Base-by-base conservation (phyloP, 2,797 vertebrate species). In the Ptychadena robeensis region DNA sequence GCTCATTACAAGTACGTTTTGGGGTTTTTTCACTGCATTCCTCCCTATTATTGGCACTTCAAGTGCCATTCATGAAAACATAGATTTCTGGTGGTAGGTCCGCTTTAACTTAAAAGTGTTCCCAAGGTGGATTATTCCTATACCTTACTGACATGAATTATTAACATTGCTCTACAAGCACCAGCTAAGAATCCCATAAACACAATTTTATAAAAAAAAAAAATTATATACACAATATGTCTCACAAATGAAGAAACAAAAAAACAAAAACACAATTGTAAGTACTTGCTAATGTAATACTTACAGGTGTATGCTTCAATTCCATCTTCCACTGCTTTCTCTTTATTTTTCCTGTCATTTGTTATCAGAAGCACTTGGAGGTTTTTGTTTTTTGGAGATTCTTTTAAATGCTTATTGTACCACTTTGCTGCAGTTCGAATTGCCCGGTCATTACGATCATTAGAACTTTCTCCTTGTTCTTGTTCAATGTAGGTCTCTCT, bases 401-500 rank as follows among this genome's bases (percentile, higher is more conserved):
- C 89, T 88, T 91, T 91, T 72, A 99, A 85, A 88, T 99, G 98
- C 22, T 96, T 92, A 32, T 87, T 93, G 88, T 99, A 99, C 98
- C 98, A 99, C 80, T 94, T 95, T 34, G 93, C 92, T 0, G 96
- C 94, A 59, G 95, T 92, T 2, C 98, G 95, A 86, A 99, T 98
- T 18, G 98, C 97, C 85, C 97, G 92, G 86, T 99, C 98, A 3
- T 99, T 99, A 1, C 96, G 94, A 87, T 99, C 98, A 35, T 98
- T 99, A 32, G 97, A 90, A 76, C 91, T 96, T 91, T 99, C 98
- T 53, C 97, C 98, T 40, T 94, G 94, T 66, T 96, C 89, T 48
- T 96, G 95, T 66, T 97, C 95, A 83, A 98, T 86, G 4, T 97
- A 99, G 0, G 98, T 99, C 81, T 98, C 97, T 88, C 98, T 98